Base-by-base conservation (phyloP, 2,888 invertebrate genomes). In the Chydorus sphaericus region DNA sequence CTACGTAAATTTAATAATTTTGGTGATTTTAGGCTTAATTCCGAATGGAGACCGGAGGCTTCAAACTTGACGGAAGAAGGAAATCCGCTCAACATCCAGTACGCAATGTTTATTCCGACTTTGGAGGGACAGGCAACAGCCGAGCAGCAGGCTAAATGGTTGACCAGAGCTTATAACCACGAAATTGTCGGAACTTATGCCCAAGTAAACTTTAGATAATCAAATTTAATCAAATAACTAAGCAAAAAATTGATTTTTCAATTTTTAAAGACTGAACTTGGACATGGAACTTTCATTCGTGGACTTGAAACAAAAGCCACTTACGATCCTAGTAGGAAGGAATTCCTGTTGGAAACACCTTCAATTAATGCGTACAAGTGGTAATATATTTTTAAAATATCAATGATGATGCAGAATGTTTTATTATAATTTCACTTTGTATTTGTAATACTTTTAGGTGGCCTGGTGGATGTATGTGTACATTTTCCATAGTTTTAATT, bases 101-200 rank as follows among this genome's bases (percentile, higher is more conserved):
- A 84, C 68, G 82, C 86, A 2, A 93, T 94, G 93, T 94, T 94
- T 68, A 78, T 93, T 56, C 91, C 92, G 0, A 82, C 92, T 0
- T 70, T 96, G 33, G 81, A 90, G 81, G 89, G 89, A 0, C 91
- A 92, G 69, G 91, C 81, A 4, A 85, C 85, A 0, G 75, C 83
- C 53, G 88, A 92, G 55, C 96, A 96, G 67, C 86, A 88, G 68
- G 81, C 81, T 1, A 79, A 85, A 66, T 96, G 93, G 93, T 76
- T 92, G 57, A 77, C 83, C 28, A 77, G 80, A 63, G 89, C 91
- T 0, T 85, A 89, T 78, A 79, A 78, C 60, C 82, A 84, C 61
- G 79, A 82, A 61, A 86, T 96, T 57, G 80, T 94, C 62, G 93
- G 94, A 56, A 92, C 93, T 20, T 96, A 96, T 68, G 94, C 93